Conservation (phyloP, 2,113 vertebrate species). For the Dromaius novaehollandiae region DNA sequence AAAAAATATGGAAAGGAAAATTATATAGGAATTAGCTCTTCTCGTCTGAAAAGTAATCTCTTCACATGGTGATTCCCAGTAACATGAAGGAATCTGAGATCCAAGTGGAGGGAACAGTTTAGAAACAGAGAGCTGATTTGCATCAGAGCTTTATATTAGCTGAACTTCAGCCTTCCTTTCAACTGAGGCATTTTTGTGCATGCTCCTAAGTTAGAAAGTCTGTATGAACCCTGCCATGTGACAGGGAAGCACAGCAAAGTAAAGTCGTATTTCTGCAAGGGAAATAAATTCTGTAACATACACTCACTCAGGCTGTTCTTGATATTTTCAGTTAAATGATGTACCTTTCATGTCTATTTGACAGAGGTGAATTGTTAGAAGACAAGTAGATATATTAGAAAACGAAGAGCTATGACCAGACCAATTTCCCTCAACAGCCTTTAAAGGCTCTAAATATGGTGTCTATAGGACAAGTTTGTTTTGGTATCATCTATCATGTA, state of each 20-base stretch:
- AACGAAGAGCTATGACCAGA: conserved; percentile 38
- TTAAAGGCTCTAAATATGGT: conserved; percentile 5
- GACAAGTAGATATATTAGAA: conserved; percentile 21
- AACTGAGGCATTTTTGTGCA: neutral
- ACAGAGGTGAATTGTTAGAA: conserved; percentile 50
- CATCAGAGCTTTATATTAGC: neutral
- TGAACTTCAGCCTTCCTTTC: neutral
- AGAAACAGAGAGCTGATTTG: neutral
- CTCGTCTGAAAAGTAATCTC: neutral
- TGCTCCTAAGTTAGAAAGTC: neutral
- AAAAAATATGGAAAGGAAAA: neutral
- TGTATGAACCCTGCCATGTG: neutral
- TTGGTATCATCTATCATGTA: neutral
- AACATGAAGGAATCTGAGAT: neutral
- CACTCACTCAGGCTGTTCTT: neutral
- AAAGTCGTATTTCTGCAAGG: neutral
- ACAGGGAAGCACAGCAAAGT: neutral
- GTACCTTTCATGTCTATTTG: neutral
- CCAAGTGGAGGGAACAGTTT: neutral
- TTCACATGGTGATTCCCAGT: neutral
- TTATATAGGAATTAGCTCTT: neutral
- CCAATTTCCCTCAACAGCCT: neutral
- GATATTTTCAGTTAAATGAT: conserved; percentile 4
- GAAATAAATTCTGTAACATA: conserved; percentile 7
- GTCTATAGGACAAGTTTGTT: neutral